phyloP scores from a whole-genome alignment of 2,797 vertebrate species.

The Neomorphus geoffroyi region DNA sequence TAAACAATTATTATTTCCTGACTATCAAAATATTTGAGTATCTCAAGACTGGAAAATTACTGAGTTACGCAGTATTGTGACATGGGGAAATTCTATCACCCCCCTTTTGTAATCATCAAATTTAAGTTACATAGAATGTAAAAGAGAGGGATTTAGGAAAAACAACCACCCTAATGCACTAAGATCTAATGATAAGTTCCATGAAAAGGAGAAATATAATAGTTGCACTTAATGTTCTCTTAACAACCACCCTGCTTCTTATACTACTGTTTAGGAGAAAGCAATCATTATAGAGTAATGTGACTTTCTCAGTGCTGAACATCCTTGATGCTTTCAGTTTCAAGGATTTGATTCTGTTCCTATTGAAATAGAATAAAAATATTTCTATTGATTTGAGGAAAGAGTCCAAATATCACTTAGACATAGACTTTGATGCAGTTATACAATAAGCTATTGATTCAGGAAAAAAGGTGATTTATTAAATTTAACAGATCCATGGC shows the following conservation, averaged over 20 bases:
- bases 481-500: background rate
- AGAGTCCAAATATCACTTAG: background rate
- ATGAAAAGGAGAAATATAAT: background rate
- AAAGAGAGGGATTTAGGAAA: background rate
- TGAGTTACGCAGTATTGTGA: background rate
- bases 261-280: background rate
- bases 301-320: background rate
- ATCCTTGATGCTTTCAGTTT: background rate
- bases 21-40: background rate
- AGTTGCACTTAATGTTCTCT: background rate
- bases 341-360: background rate
- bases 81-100: background rate
- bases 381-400: background rate
- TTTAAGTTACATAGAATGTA: background rate
- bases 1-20: background rate
- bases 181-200: background rate
- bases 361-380: background rate
- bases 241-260: background rate
- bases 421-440: background rate
- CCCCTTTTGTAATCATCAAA: background rate
- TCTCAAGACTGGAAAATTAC: background rate
- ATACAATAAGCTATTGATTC: background rate
- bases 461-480: background rate
- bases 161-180: background rate
- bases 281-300: background rate